Evolutionary conservation across 2,797 vertebrate species (phyloP), one percentile per base, ranked within the genome.

Genomic region (Sebastes nivosus): DNA sequence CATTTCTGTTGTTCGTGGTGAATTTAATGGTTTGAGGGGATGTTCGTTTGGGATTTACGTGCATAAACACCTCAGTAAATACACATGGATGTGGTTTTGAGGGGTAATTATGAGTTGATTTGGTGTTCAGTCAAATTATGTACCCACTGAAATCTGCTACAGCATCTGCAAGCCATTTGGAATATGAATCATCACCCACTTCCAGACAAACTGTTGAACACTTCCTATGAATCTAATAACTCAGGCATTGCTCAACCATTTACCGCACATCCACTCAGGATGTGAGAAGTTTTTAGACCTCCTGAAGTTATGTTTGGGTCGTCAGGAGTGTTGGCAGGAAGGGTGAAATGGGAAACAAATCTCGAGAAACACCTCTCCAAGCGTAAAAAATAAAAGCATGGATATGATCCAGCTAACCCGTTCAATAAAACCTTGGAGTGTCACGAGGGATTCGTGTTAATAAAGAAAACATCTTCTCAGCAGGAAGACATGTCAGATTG

Each of bases 131-230:
- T 87, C 75, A 16, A 87, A 79, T 74, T 69, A 32, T 72, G 71
- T 85, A 81, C 86, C 87, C 63, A 64, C 42, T 34, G 67, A 89
- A 83, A 80, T 79, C 70, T 87, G 80, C 79, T 65, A 1, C 75
- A 75, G 84, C 90, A 90, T 92, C 90, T 93, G 92, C 75, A 88
- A 92, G 38, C 82, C 83, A 92, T 93, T 92, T 90, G 81, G 77
- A 90, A 84, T 72, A 84, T 91, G 91, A 93, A 89, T 94, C 88
- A 91, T 92, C 91, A 85, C 76, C 85, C 73, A 79, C 84, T 91
- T 92, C 83, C 92, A 87, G 84, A 82, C 68, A 89, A 87, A 86
- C 86, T 75, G 79, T 89, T 81, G 69, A 87, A 76, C 83, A 87
- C 82, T 89, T 93, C 79, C 81, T 89, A 84, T 90, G 87, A 94